Conservation (phyloP, 2,888 invertebrate genomes). For the Venusia cambrica region DNA sequence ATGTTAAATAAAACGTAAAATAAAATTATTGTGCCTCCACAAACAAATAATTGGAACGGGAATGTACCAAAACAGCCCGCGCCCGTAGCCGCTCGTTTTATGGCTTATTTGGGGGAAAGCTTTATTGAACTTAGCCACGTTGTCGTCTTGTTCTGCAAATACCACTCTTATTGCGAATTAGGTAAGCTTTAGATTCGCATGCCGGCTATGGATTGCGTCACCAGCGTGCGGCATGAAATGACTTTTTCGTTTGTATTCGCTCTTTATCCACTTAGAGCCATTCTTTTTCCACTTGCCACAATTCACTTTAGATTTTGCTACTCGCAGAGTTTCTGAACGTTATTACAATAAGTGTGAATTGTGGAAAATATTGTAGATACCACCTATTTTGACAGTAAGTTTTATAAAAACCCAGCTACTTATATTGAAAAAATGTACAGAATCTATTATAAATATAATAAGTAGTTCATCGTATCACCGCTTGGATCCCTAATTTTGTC, state of each 20-base stretch:
- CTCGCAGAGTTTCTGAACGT: conserved; percentile 45
- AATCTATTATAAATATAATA: no score
- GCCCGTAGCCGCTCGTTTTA: conserved; percentile 77
- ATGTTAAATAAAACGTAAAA: conserved; percentile 82
- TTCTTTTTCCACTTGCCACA: conserved; percentile 78
- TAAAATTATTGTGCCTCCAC: conserved; percentile 80
- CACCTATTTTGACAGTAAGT: no score
- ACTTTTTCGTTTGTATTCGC: conserved; percentile 79
- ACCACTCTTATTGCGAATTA: conserved; percentile 45
- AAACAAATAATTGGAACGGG: conserved; percentile 80
- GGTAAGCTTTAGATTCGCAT: conserved; percentile 46
- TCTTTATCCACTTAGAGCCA: conserved; percentile 79
- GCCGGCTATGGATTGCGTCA: conserved; percentile 51
- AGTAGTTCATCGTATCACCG: no score
- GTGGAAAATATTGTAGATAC: no score
- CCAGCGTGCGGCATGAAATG: conserved; percentile 75
- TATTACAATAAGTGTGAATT: conserved; percentile 63
- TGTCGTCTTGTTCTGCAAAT: conserved; percentile 51
- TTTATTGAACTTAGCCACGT: conserved; percentile 79
- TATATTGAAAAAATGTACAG: no score
- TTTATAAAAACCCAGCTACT: no score
- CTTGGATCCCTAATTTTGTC: no score
- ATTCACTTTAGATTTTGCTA: conserved; percentile 76
- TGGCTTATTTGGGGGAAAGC: conserved; percentile 81
- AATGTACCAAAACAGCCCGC: conserved; percentile 58